Base-by-base conservation (phyloP, 1,140 invertebrate genomes). In the Drosophila quadrilineata region DNA sequence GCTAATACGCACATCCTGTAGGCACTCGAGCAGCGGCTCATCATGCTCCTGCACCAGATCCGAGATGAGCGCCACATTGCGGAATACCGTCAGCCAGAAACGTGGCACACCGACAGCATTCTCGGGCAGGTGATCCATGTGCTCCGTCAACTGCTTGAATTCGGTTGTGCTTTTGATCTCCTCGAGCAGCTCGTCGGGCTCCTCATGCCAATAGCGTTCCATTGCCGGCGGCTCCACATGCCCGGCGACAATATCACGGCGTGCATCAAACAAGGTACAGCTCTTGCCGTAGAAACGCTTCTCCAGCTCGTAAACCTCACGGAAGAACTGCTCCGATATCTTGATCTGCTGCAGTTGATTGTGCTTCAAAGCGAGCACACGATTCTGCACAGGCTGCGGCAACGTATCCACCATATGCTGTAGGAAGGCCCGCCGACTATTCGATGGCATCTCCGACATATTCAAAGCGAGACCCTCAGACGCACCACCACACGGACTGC, bases 11-110 rank as follows among this genome's bases (percentile, higher is more conserved):
- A 99, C 95, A 90, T 99, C 98, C 75, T 91, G 92, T 57, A 99
- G 91, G 91, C 96, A 94, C 87, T 97, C 95, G 2, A 99, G 91
- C 87, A 99, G 97, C 1, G 97, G 95, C 88, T 98, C 96, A 91
- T 99, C 98, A 87, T 98, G 94, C 69, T 97, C 95, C 88, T 97
- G 95, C 53, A 98, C 94, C 94, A 98, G 96, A 75, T 98, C 97
- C 54, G 94, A 93, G 28, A 99, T 91, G 87, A 97, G 92, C 16
- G 94, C 94, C 10, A 97, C 95, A 92, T 98, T 98, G 79, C 96
- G 97, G 89, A 99, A 98, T 82, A 98, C 96, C 3, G 95, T 98
- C 52, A 98, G 91, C 98, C 98, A 99, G 91, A 99, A 99, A 26
- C 97, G 95, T 0, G 98, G 97, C 89, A 99, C 95, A 9, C 98